Evolutionary conservation across 1,140 invertebrate species (phyloP).

Genomic region (Zaprionus taronus): DNA sequence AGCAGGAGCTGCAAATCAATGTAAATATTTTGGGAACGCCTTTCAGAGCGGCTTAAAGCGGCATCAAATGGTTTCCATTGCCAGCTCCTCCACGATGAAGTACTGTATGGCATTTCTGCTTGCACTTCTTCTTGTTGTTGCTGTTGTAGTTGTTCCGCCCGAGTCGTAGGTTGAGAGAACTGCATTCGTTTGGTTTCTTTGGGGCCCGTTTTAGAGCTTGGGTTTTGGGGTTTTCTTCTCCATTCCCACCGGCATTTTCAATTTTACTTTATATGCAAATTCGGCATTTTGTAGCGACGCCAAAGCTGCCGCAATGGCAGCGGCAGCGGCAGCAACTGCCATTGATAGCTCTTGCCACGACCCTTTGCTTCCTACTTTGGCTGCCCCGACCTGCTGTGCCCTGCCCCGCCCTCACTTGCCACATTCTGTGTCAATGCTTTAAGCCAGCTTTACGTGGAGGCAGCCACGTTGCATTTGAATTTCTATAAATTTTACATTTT

Average conservation of each 20-base stretch:
- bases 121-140: constrained; percentile 35
- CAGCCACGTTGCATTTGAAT: constrained; percentile 67
- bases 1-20: constrained; percentile 65
- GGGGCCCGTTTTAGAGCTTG: constrained; percentile 35
- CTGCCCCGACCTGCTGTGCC: too few species aligned
- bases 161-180: constrained; percentile 41
- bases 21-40: constrained; percentile 72
- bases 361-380: constrained; percentile 8
- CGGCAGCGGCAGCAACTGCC: constrained; percentile 52
- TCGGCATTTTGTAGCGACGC: constrained; percentile 76
- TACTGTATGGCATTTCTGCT: constrained; percentile 25
- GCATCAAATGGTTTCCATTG: constrained; percentile 25
- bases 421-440: constrained; percentile 49
- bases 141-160: neutral
- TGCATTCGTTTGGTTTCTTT: constrained; percentile 62
- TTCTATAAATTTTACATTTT: constrained; percentile 81
- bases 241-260: constrained; percentile 74
- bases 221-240: constrained; percentile 36
- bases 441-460: constrained; percentile 68
- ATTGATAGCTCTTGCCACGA: constrained; percentile 63
- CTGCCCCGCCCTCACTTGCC: neutral
- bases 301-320: constrained; percentile 29
- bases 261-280: constrained; percentile 83
- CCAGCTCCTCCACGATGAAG: constrained; percentile 28
- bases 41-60: constrained; percentile 54